phyloP scores from a whole-genome alignment of 1,140 invertebrate genomes.

The Eumeta japonica region DNA sequence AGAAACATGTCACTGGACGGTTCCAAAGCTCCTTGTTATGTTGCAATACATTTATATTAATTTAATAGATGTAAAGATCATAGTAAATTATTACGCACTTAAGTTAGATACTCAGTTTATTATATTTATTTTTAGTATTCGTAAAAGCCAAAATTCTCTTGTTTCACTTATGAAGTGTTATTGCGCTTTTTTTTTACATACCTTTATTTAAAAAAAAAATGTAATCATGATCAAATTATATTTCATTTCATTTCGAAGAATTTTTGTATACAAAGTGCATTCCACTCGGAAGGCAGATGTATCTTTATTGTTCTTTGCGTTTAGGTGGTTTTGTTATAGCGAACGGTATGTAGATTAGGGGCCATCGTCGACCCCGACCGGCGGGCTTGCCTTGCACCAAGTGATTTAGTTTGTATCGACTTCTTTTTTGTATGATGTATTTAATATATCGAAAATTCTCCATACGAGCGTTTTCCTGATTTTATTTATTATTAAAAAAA shows the following conservation, averaged over 20 bases:
- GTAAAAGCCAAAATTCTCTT: slow-evolving; percentile 45
- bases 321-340: slow-evolving; percentile 34
- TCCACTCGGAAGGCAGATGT: slow-evolving; percentile 37
- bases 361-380: slow-evolving; percentile 48
- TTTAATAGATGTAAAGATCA: slow-evolving; percentile 47
- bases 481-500: slow-evolving; percentile 58
- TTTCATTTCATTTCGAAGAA: slow-evolving; percentile 37
- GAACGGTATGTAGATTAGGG: slow-evolving; percentile 36
- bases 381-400: slow-evolving; percentile 57
- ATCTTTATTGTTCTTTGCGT: slow-evolving; percentile 36
- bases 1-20: slow-evolving; percentile 36
- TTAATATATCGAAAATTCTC: slow-evolving; percentile 54
- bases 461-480: slow-evolving; percentile 51
- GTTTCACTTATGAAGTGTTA: slow-evolving; percentile 50
- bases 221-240: slow-evolving; percentile 53
- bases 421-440: slow-evolving; percentile 59
- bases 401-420: slow-evolving; percentile 57
- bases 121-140: slow-evolving; percentile 52
- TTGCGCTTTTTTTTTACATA: slow-evolving; percentile 52
- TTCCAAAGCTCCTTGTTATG: slow-evolving; percentile 54
- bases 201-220: slow-evolving; percentile 49
- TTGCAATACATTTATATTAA: slow-evolving; percentile 54
- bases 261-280: slow-evolving; percentile 41
- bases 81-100: slow-evolving; percentile 55
- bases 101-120: slow-evolving; percentile 47